Conservation (phyloP, 1,140 invertebrate species). For the Orchestia grillus region DNA sequence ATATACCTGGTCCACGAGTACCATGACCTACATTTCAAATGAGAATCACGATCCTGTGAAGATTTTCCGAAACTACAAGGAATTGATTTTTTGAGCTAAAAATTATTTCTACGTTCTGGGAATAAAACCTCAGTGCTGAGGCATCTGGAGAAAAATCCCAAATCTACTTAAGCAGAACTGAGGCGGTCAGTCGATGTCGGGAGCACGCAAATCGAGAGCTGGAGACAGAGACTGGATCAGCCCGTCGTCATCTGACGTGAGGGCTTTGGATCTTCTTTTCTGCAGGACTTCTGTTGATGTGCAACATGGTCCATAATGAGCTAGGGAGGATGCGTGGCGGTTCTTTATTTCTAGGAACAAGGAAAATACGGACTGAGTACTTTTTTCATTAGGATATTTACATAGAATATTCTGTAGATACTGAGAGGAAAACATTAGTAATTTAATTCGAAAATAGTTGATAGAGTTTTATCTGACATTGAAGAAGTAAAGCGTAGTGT, state of each 20-base stretch:
- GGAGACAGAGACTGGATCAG: neutral
- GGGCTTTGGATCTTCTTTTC: neutral
- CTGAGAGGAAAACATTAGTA: no score
- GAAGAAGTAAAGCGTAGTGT: no score
- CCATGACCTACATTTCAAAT: neutral
- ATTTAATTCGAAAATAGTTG: no score
- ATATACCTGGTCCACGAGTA: neutral
- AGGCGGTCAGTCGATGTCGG: neutral
- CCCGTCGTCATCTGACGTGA: neutral
- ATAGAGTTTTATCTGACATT: no score
- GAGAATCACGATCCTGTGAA: neutral
- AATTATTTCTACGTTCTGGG: neutral
- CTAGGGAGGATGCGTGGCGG: neutral
- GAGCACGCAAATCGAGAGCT: neutral
- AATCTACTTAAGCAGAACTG: neutral
- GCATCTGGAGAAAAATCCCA: neutral
- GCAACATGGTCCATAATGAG: neutral
- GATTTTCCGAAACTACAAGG: neutral
- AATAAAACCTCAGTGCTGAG: neutral
- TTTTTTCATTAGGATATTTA: neutral
- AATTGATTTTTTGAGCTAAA: neutral
- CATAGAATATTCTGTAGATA: no score
- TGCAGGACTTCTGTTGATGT: neutral
- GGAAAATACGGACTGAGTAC: neutral
- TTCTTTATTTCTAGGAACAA: neutral